Evolutionary conservation across 2,113 vertebrate genomes (phyloP).

Genomic region (Loxodonta africana): DNA sequence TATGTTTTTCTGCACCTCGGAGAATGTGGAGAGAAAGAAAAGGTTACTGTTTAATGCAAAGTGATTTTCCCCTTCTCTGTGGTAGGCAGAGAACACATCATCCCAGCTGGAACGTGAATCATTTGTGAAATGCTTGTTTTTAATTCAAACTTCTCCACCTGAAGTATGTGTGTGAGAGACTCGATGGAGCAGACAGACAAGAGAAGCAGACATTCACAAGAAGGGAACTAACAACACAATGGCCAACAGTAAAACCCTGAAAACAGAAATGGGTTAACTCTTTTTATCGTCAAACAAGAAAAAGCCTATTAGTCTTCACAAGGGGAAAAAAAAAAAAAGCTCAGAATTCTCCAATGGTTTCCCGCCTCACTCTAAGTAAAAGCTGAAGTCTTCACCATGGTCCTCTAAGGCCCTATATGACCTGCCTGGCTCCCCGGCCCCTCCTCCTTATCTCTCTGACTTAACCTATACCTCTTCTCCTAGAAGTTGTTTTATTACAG

Average conservation of each 20-base stretch:
- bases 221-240: not conserved
- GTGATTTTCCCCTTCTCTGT: slow-evolving; percentile 72
- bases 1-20: slow-evolving; percentile 78
- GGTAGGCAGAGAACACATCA: slow-evolving; percentile 64
- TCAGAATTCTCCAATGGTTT: not conserved
- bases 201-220: not conserved
- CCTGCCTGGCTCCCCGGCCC: not conserved
- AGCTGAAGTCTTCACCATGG: not conserved
- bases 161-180: slow-evolving; percentile 51
- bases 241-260: slow-evolving; percentile 9
- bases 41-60: slow-evolving; percentile 81
- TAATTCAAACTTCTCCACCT: slow-evolving; percentile 78
- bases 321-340: not conserved
- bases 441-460: not conserved
- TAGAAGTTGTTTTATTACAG: not conserved
- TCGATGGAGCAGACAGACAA: slow-evolving; percentile 20
- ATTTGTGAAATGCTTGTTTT: slow-evolving; percentile 80
- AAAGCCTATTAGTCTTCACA: not conserved
- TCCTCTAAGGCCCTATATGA: not conserved
- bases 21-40: slow-evolving; percentile 80
- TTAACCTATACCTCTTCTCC: not conserved
- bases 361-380: not conserved
- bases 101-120: slow-evolving; percentile 70
- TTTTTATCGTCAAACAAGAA: slow-evolving; percentile 14
- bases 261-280: not conserved